Base-by-base conservation (phyloP, 2,797 vertebrate species). In the Siniperca scherzeri region DNA sequence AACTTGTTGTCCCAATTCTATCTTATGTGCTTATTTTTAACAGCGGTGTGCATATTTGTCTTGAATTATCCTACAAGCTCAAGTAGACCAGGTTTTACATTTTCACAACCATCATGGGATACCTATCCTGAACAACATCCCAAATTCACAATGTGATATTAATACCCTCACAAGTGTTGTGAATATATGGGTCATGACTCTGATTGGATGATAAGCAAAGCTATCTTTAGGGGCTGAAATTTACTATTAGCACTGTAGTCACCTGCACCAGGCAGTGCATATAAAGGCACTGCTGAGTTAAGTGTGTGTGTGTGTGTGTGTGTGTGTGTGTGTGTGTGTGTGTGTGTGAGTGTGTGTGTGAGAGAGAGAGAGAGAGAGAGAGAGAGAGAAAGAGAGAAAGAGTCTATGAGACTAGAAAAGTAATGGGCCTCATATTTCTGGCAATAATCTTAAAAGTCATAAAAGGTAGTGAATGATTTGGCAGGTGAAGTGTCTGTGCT, bases 161-260 rank as follows among this genome's bases (percentile, higher is more conserved):
- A 40, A 80, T 52, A 71, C 38, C 38, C 19, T 7, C 55, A 46
- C 40, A 73, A 66, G 62, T 46, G 19, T 52, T 36, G 61, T 66
- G 12, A 73, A 50, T 82, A 85, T 87, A 17, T 87, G 68, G 80
- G 60, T 81, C 77, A 83, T 56, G 80, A 55, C 68, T 61, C 52
- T 53, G 74, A 70, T 22, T 61, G 8, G 62, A 77, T 77, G 57
- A 77, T 76, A 42, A 71, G 21, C 50, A 42, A 66, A 46, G 21
- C 70, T 86, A 78, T 90, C 38, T 89, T 90, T 84, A 78, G 83
- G 25, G 21, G 27, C 30, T 82, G 80, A 83, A 81, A 68, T 80
- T 16, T 53, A 68, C 25, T 68, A 36, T 61, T 33, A 55, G 59
- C 38, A 19, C 9, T 8, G 13, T 67, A 72, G 74, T 53, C 70